Conservation (phyloP, 2,888 invertebrate species). For the Chaetoderma sp. region DNA sequence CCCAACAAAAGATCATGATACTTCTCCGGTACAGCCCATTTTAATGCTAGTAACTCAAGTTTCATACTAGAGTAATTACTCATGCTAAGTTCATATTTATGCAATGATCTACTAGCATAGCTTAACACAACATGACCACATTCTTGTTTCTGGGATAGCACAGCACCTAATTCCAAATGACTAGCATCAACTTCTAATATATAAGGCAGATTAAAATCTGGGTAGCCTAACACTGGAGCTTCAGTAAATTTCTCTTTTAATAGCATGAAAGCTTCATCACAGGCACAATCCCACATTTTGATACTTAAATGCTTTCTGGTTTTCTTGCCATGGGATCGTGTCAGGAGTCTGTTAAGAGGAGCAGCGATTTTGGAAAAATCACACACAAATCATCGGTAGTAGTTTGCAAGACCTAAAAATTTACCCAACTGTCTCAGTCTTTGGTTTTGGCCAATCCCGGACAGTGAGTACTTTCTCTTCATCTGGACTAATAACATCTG, state of each 20-base stretch:
- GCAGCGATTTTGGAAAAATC: constrained; percentile 22
- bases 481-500: too few relatives aligned
- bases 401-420: too few relatives aligned
- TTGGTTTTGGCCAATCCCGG: constrained; percentile 13
- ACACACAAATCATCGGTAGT: too few relatives aligned
- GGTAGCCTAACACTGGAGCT: neutral
- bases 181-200: neutral
- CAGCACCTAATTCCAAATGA: too few relatives aligned
- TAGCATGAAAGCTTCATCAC: neutral
- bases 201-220: neutral
- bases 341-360: constrained; percentile 28
- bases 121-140: too few relatives aligned
- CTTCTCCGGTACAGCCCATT: too few relatives aligned
- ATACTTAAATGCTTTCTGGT: neutral
- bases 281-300: too few relatives aligned
- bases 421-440: too few relatives aligned
- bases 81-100: too few relatives aligned
- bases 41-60: neutral
- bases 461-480: too few relatives aligned
- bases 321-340: too few relatives aligned
- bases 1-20: too few relatives aligned
- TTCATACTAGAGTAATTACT: constrained; percentile 1
- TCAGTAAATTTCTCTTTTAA: neutral
- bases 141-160: neutral
- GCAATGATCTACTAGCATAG: neutral